Evolutionary conservation across 2,888 invertebrate genomes (phyloP).

Genomic region (Sinelater perroti): DNA sequence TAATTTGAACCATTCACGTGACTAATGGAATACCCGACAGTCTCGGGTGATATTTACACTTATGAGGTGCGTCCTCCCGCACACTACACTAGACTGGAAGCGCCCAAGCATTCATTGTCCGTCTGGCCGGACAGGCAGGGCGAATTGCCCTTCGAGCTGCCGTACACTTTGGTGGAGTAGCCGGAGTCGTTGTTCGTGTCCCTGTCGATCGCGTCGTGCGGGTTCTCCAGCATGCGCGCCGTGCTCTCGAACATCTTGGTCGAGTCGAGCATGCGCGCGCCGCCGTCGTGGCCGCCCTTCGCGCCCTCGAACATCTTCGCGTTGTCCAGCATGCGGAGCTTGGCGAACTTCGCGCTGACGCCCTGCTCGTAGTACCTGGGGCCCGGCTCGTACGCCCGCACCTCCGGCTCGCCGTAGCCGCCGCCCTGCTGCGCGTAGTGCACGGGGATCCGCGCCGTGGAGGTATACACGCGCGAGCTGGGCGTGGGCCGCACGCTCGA

Average conservation of each 20-base stretch:
- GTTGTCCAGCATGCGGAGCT: conserved; percentile 54
- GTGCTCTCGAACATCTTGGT: conserved; percentile 54
- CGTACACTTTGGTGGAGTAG: conserved; percentile 84
- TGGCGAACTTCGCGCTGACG: conserved; percentile 54
- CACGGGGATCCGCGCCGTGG: conserved; percentile 32
- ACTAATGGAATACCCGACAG: too few relatives aligned
- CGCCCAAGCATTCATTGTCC: conserved; percentile 61
- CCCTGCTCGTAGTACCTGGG: conserved; percentile 44
- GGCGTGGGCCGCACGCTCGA: conserved; percentile 39
- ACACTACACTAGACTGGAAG: conserved; percentile 75
- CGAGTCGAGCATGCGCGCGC: conserved; percentile 52
- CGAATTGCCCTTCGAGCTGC: conserved; percentile 80
- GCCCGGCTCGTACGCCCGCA: conserved; percentile 43
- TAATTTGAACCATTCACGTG: too few relatives aligned
- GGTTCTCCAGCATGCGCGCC: conserved; percentile 52
- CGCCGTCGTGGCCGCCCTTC: conserved; percentile 42
- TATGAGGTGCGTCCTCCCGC: too few relatives aligned
- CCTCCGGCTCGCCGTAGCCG: conserved; percentile 27
- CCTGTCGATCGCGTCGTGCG: conserved; percentile 62
- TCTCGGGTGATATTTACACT: too few relatives aligned
- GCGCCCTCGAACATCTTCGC: conserved; percentile 47
- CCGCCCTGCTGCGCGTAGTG: conserved; percentile 20
- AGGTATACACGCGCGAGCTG: conserved; percentile 30
- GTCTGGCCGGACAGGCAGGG: conserved; percentile 71
- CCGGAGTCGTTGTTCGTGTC: conserved; percentile 86